Percentiles rank a stretch among this genome's conserved stretches.
phyloP scores from a whole-genome alignment of 2,888 invertebrate genomes.

The Folsomia manolachei region DNA sequence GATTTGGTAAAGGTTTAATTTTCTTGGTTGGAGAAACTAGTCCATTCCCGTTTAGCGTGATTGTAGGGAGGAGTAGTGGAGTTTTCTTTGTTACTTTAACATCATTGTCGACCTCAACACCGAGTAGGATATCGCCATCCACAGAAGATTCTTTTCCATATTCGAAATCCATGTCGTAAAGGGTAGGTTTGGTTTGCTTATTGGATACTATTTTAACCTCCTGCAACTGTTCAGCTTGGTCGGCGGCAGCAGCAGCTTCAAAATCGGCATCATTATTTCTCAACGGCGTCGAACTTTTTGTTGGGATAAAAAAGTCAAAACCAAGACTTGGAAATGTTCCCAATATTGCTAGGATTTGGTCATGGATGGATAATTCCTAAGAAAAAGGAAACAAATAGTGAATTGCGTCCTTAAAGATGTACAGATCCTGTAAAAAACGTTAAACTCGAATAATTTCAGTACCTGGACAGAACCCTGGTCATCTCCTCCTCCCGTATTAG shows the following conservation, averaged over 20 bases:
- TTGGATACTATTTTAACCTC: no score
- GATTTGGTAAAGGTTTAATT: not conserved
- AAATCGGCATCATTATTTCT: not conserved
- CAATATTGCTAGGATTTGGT: not conserved
- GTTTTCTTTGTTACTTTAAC: not conserved
- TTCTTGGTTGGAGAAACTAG: no score
- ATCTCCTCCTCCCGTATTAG: no score
- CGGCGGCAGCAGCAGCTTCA: no score
- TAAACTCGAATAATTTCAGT: not conserved
- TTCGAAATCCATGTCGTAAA: not conserved
- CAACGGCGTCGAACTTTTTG: not conserved
- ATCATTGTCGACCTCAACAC: not conserved
- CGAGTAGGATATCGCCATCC: not conserved
- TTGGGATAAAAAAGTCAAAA: not conserved
- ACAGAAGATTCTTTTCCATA: not conserved
- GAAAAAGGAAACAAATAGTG: not conserved
- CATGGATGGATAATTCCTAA: not conserved
- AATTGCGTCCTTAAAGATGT: no score
- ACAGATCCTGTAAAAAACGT: not conserved
- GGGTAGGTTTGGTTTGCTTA: no score
- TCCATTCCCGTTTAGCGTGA: no score
- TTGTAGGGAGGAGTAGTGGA: no score
- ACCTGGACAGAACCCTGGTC: not conserved
- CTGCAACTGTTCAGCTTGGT: no score
- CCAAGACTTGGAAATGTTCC: not conserved